Evolutionary conservation across 2,888 invertebrate genomes (phyloP), one percentile per base, ranked within the genome.

Genomic region (Heteromurus nitidus): DNA sequence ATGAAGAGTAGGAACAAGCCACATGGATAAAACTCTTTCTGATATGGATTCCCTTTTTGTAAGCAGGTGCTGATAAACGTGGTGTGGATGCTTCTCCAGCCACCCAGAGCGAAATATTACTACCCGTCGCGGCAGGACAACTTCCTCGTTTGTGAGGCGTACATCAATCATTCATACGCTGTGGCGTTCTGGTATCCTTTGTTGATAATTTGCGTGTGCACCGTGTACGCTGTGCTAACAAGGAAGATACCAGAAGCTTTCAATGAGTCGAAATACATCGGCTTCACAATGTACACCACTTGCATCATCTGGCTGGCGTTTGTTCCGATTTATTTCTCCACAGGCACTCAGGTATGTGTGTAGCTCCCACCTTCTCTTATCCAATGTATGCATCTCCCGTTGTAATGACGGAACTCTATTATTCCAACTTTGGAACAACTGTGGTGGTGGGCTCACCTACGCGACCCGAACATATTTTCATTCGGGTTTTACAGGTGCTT

Each of bases 281-380:
- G 99, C 92, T 99, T 99, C 90, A 98, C 98, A 26, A 99, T 99
- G 99, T 99, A 97, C 91, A 98, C 98, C 55, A 98, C 98, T 30
- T 97, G 97, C 89, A 95, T 98, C 85, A 97, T 98, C 89, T 99
- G 99, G 99, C 91, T 97, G 86, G 99, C 99, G 22, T 99, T 99
- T 90, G 96, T 99, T 76, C 97, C 98, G 5, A 92, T 99, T 67
- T 98, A 98, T 91, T 98, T 98, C 89, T 97, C 97, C 84, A 98
- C 97, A 1, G 96, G 95, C 82, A 95, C 94, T 72, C 87, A 87
- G 86, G 90, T 83, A 90, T 89, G 90, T 70, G 11, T 22, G 9
- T 30, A 24, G 3, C 60, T 36, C 26, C 18, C 36, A 24, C 9
- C 20, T 42, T 13, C 44, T 30, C 2, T n/a, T n/a, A n/a, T n/a